phyloP scores from a whole-genome alignment of 2,888 invertebrate genomes.

The Dryomyza anilis region DNA sequence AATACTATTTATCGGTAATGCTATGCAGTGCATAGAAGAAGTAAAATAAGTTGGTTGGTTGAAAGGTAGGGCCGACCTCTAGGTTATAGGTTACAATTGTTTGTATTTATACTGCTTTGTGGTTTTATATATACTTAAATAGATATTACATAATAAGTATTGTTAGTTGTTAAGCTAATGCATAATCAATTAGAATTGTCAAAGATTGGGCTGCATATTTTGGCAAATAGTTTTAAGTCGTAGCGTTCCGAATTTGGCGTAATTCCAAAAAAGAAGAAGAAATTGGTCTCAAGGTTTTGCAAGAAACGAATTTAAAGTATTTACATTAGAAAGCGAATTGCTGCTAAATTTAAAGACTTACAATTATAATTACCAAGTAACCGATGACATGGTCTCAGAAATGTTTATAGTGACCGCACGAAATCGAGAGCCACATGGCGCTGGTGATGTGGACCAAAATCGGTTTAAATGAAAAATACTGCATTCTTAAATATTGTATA shows the following conservation, averaged over 20 bases:
- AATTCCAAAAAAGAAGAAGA: conserved; percentile 3
- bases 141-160: neutral
- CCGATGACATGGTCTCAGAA: conserved; percentile 37
- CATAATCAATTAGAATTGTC: neutral
- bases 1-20: neutral
- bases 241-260: neutral
- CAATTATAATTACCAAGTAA: conserved; percentile 6
- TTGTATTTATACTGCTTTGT: neutral
- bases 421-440: conserved; percentile 27
- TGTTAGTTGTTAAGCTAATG: neutral
- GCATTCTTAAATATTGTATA: neutral
- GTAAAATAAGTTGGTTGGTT: conserved; percentile 6
- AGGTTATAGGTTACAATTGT: no score
- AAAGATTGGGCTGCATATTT: conserved; percentile 31
- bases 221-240: conserved; percentile 4
- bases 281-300: conserved; percentile 55
- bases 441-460: conserved; percentile 61
- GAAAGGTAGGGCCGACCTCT: conserved; percentile 12
- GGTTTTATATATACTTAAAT: neutral
- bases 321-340: neutral
- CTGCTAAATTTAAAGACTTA: neutral
- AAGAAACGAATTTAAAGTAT: conserved; percentile 56
- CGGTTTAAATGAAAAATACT: conserved; percentile 35
- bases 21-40: neutral
- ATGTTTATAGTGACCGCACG: conserved; percentile 9